Evolutionary conservation across 2,113 vertebrate species (phyloP).

Genomic region (Agelaius tricolor): DNA sequence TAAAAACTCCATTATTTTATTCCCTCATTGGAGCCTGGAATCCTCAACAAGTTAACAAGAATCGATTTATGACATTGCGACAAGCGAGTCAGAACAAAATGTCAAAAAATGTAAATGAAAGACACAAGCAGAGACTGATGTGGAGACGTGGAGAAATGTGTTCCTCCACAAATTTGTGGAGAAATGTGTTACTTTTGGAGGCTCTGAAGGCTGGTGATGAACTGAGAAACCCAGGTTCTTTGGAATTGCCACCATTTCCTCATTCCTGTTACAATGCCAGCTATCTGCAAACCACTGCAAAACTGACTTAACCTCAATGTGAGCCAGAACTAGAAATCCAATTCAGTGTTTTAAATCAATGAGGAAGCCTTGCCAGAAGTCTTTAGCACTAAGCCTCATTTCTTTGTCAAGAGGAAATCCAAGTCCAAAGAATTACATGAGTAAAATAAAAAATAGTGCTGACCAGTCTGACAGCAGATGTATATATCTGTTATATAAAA

Average conservation of each 20-base stretch:
- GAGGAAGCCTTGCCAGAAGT: neutral
- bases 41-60: neutral
- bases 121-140: neutral
- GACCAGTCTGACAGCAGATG: neutral
- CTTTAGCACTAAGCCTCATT: neutral
- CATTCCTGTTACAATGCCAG: neutral
- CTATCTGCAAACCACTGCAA: neutral
- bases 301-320: neutral
- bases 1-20: neutral
- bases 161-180: too few species aligned
- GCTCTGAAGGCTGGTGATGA: neutral
- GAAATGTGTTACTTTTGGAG: neutral
- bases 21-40: neutral
- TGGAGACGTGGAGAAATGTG: neutral
- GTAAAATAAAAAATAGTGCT: neutral
- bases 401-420: neutral
- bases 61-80: accelerated
- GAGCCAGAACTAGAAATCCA: constrained; percentile 1
- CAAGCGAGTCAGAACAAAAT: neutral
- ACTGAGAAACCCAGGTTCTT: neutral
- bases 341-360: neutral
- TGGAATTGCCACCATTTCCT: neutral
- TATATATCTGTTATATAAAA: neutral
- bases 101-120: neutral
- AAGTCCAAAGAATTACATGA: neutral